Percentiles rank a stretch among this genome's conserved stretches.
These are phyloP conservation scores for Pipistrellus pygmaeus DNA, from an alignment of 2,797 vertebrate species.

Conservation along the genomic window DNA sequence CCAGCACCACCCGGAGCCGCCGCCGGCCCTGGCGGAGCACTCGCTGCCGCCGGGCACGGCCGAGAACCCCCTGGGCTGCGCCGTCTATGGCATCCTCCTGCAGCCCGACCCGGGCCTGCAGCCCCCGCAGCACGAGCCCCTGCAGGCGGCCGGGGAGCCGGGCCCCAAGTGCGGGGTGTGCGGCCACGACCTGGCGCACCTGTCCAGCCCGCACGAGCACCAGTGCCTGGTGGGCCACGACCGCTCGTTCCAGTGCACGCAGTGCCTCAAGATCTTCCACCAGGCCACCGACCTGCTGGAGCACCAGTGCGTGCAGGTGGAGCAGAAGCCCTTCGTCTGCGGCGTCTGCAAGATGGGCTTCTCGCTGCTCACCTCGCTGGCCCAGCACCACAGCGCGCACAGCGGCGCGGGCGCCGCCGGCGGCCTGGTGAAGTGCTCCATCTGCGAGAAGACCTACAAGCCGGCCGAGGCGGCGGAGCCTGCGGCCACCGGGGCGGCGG, in stretches of 20 bases:
- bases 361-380: slow-evolving; percentile 96
- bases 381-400: slow-evolving; percentile 97
- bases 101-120: slow-evolving; percentile 93
- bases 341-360: slow-evolving; percentile 99
- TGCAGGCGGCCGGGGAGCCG: slow-evolving; percentile 86
- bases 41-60: slow-evolving; percentile 91
- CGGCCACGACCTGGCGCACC: slow-evolving; percentile 95
- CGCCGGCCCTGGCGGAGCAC: slow-evolving; percentile 93
- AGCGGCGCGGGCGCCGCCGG: slow-evolving; percentile 92
- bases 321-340: slow-evolving; percentile 99
- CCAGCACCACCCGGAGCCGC: slow-evolving; percentile 95
- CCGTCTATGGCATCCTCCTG: slow-evolving; percentile 97
- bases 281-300: slow-evolving; percentile 98
- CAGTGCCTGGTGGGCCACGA: slow-evolving; percentile 96
- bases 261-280: slow-evolving; percentile 99
- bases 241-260: slow-evolving; percentile 98
- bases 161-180: slow-evolving; percentile 96
- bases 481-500: neutral
- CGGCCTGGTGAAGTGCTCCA: slow-evolving; percentile 97
- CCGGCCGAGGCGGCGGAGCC: slow-evolving; percentile 79
- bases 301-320: slow-evolving; percentile 98
- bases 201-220: slow-evolving; percentile 96
- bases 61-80: slow-evolving; percentile 94
- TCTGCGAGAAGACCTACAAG: slow-evolving; percentile 98
- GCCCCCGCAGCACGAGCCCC: slow-evolving; percentile 89